Percentiles rank a stretch among this genome's conserved stretches.
Evolutionary conservation across 1,140 invertebrate species (phyloP).

Genomic region (Tyrophagus putrescentiae): DNA sequence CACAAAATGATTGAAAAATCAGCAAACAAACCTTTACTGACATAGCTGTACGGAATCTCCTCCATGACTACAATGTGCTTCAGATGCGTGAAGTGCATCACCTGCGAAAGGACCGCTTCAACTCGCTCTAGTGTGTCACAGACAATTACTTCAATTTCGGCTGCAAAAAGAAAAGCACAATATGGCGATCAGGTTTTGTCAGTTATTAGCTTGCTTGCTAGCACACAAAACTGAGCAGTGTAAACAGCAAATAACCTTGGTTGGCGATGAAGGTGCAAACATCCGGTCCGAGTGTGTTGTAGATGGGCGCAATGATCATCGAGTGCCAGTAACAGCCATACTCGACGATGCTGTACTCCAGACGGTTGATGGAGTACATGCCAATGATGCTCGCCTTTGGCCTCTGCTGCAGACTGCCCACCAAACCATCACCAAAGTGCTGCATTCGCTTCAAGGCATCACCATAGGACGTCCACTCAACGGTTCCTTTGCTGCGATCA

Average conservation of each 20-base stretch:
- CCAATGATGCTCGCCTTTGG: slow-evolving; percentile 62
- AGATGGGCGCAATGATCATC: slow-evolving; percentile 84
- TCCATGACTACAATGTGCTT: slow-evolving; percentile 68
- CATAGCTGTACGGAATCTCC: slow-evolving; percentile 50
- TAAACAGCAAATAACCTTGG: slow-evolving; percentile 56
- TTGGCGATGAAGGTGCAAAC: slow-evolving; percentile 90
- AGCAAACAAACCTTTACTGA: slow-evolving; percentile 54
- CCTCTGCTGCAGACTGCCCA: slow-evolving; percentile 41
- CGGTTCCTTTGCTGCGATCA: background rate
- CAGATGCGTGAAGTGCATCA: slow-evolving; percentile 59
- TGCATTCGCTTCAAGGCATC: background rate
- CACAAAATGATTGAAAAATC: slow-evolving; percentile 31
- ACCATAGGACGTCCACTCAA: background rate
- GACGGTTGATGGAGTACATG: slow-evolving; percentile 85
- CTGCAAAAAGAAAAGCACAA: slow-evolving; percentile 36
- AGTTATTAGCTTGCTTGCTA: too few relatives aligned
- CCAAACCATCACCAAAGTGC: slow-evolving; percentile 10
- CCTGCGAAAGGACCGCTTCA: slow-evolving; percentile 57
- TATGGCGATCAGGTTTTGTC: background rate
- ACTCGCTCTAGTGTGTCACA: slow-evolving; percentile 83
- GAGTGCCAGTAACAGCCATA: slow-evolving; percentile 84
- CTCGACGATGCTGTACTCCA: slow-evolving; percentile 82
- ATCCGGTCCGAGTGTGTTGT: slow-evolving; percentile 87
- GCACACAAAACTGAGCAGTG: too few relatives aligned
- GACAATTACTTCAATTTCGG: slow-evolving; percentile 67